Base-by-base conservation (phyloP, 2,797 vertebrate genomes). In the Urocyon cinereoargenteus region DNA sequence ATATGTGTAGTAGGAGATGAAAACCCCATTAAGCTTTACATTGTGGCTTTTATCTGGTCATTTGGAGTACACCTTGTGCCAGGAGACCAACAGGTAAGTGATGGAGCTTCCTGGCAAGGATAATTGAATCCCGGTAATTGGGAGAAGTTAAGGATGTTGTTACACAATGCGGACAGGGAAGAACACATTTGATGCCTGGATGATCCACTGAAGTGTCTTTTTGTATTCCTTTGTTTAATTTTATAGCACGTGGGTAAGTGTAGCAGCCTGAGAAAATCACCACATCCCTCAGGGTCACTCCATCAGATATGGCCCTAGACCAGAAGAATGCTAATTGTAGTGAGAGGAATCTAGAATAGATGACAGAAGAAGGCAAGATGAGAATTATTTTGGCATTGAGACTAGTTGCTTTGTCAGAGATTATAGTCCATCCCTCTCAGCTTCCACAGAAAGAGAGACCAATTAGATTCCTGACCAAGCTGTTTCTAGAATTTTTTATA, bases 361-460 rank as follows among this genome's bases (percentile, higher is more conserved):
- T 28, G 22, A 12, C 53, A 86, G 68, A 77, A 57, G 51, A 82
- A 4, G 14, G 53, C 16, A 45, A 82, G 18, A 88, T 40, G 40
- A 94, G 72, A 96, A 10, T 88, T 51, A 72, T 31, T 95, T 49
- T 78, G 45, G 26, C 55, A 68, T 72, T 86, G 55, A 93, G 57
- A 83, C 28, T 6, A 61, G 16, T 53, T 90, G 10, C 70, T 79
- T 10, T 84, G 78, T 57, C 36, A 83, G 75, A 86, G n/a, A 83
- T 53, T 89, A 40, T 36, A 82, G 86, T n/a, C 81, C 9, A 40
- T 73, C 26, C 61, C 34, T 55, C 68, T 83, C 82, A 70, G 3
- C 11, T 89, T 82, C 49, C 49, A 73, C 4, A 83, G 24, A 40
- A 94, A 86, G 75, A 93, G 51, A 84, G 57, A 75, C 19, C 28